These are phyloP conservation scores for Nycteola revayana DNA, from an alignment of 2,888 invertebrate genomes.

Conservation along the genomic window DNA sequence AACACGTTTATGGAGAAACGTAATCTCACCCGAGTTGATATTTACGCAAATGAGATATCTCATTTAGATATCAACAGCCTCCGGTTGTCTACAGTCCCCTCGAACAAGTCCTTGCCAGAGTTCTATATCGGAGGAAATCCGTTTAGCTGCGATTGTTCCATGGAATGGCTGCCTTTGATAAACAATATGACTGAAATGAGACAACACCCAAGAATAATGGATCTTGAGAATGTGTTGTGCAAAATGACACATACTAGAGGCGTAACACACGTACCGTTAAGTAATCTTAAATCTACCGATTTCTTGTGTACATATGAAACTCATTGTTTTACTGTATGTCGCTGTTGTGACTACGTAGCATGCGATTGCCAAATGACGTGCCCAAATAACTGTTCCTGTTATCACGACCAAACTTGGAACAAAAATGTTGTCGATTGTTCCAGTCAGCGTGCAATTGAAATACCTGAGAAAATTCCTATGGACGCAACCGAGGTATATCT, in stretches of 20 bases:
- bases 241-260: conserved; percentile 92
- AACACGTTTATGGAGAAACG: conserved; percentile 93
- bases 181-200: conserved; percentile 92
- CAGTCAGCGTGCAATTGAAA: conserved; percentile 87
- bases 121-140: conserved; percentile 97
- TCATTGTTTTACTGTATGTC: conserved; percentile 96
- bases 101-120: conserved; percentile 90
- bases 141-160: conserved; percentile 96
- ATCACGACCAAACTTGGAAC: conserved; percentile 96
- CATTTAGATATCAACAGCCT: conserved; percentile 92
- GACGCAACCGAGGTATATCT: conserved; percentile 96
- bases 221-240: conserved; percentile 93
- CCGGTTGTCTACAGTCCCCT: conserved; percentile 87
- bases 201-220: conserved; percentile 94
- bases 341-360: conserved; percentile 97
- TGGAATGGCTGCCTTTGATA: conserved; percentile 96
- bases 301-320: conserved; percentile 95
- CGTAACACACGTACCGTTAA: conserved; percentile 88
- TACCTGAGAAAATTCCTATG: conserved; percentile 95
- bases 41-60: conserved; percentile 93
- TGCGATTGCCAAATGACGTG: conserved; percentile 99
- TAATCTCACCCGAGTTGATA: conserved; percentile 92
- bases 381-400: conserved; percentile 95
- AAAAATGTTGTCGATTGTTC: conserved; percentile 96
- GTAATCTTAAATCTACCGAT: conserved; percentile 89